A percentile compares a stretch with the other conserved stretches of the same genome.
These are phyloP conservation scores for Pararge aegeria DNA, from an alignment of 1,140 invertebrate genomes.

Conservation along the genomic window DNA sequence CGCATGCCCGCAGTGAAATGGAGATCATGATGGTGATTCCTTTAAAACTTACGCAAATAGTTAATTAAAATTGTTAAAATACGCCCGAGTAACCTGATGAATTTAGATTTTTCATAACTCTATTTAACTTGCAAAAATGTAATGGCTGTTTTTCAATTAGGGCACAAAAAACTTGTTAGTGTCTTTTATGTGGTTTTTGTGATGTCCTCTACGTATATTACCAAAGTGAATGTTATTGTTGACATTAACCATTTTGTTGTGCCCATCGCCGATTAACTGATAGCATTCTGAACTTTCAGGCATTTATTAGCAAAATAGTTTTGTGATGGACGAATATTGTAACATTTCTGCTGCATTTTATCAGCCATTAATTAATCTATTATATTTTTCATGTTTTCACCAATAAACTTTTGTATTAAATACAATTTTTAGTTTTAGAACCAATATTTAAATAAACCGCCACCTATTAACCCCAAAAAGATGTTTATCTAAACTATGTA, in stretches of 20 bases:
- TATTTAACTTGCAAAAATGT: constrained; percentile 59
- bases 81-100: constrained; percentile 60
- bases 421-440: constrained; percentile 80
- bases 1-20: constrained; percentile 75
- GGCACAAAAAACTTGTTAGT: constrained; percentile 79
- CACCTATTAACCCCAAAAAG: constrained; percentile 72
- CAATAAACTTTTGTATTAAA: constrained; percentile 80
- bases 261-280: constrained; percentile 64
- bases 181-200: constrained; percentile 69
- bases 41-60: constrained; percentile 66
- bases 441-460: constrained; percentile 77
- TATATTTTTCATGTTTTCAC: constrained; percentile 80
- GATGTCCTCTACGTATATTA: constrained; percentile 65
- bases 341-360: constrained; percentile 79
- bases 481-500: constrained; percentile 53
- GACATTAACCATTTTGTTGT: constrained; percentile 79
- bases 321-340: constrained; percentile 79
- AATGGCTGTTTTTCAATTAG: constrained; percentile 72
- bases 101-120: constrained; percentile 60
- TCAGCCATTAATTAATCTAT: constrained; percentile 80
- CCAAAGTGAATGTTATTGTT: constrained; percentile 64
- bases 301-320: constrained; percentile 78
- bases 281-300: constrained; percentile 76
- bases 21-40: constrained; percentile 73
- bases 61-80: constrained; percentile 64